Percentiles rank a stretch among this genome's conserved stretches.
phyloP scores from a whole-genome alignment of 2,113 vertebrate species.

The Lipotes vexillifer region DNA sequence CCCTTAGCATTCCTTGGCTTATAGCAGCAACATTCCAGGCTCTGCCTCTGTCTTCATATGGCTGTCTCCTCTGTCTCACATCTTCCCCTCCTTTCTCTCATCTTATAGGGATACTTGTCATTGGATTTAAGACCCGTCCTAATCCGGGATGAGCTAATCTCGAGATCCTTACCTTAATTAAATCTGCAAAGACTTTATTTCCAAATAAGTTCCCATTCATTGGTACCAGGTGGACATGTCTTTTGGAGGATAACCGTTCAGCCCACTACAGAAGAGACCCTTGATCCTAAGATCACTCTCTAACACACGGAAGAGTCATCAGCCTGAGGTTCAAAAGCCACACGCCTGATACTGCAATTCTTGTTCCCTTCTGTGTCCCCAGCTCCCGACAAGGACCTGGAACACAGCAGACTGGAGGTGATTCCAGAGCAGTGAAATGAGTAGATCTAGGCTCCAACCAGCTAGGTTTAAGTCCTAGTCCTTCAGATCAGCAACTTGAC shows the following conservation, averaged over 20 bases:
- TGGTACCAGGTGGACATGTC: neutral
- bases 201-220: neutral
- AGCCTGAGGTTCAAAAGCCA: neutral
- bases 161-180: neutral
- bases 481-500: neutral
- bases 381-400: neutral
- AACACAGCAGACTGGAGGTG: neutral
- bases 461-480: neutral
- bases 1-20: neutral
- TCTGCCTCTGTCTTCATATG: neutral
- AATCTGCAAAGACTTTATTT: neutral
- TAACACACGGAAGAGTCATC: neutral
- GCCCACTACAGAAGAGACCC: no score
- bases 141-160: neutral
- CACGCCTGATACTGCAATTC: neutral
- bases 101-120: neutral
- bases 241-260: neutral
- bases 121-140: neutral
- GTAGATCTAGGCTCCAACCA: neutral
- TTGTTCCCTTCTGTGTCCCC: neutral
- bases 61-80: neutral
- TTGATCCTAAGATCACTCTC: neutral
- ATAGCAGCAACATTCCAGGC: neutral
- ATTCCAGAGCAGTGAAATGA: neutral
- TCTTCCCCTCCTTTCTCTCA: neutral